These are phyloP conservation scores for Cassiopea xamachana DNA, from an alignment of 30 jellyfish, hydroid and myxozoan genomes.

Conservation along the genomic window DNA sequence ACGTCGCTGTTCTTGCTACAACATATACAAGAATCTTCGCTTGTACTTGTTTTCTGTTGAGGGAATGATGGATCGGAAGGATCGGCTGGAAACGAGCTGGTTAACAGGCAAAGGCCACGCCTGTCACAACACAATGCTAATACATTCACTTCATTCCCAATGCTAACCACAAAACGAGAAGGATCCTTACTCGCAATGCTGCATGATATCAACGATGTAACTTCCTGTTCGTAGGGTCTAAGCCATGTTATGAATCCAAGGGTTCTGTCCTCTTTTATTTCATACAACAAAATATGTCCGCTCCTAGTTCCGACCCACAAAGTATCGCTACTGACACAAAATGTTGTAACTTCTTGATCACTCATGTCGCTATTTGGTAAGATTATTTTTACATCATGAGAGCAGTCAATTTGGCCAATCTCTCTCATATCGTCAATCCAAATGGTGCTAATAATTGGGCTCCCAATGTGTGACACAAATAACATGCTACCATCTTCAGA, in stretches of 20 bases:
- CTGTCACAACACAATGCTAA: slow-evolving; percentile 23
- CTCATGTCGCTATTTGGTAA: slow-evolving; percentile 52
- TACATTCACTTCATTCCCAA: slow-evolving; percentile 82
- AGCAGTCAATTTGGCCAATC: slow-evolving; percentile 62
- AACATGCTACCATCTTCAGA: slow-evolving; percentile 57
- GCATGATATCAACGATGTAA: slow-evolving; percentile 44
- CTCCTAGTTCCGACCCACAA: slow-evolving; percentile 98
- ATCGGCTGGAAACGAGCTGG: slow-evolving; percentile 45
- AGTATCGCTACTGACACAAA: slow-evolving; percentile 76
- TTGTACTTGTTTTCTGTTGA: neutral
- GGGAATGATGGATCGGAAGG: slow-evolving; percentile 16
- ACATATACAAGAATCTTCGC: neutral
- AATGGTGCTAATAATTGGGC: slow-evolving; percentile 46
- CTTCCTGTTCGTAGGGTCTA: slow-evolving; percentile 84
- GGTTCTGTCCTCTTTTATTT: slow-evolving; percentile 4
- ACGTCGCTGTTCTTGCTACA: neutral
- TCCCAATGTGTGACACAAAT: slow-evolving; percentile 61
- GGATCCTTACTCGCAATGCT: slow-evolving; percentile 28
- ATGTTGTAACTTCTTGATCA: slow-evolving; percentile 86
- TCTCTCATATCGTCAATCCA: slow-evolving; percentile 16
- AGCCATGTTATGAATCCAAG: slow-evolving; percentile 54
- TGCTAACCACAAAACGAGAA: slow-evolving; percentile 62
- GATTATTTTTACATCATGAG: slow-evolving; percentile 43
- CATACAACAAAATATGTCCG: slow-evolving; percentile 84
- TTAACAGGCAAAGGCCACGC: slow-evolving; percentile 48